phyloP scores from a whole-genome alignment of 2,888 invertebrate species.

The Oscheius sp. region DNA sequence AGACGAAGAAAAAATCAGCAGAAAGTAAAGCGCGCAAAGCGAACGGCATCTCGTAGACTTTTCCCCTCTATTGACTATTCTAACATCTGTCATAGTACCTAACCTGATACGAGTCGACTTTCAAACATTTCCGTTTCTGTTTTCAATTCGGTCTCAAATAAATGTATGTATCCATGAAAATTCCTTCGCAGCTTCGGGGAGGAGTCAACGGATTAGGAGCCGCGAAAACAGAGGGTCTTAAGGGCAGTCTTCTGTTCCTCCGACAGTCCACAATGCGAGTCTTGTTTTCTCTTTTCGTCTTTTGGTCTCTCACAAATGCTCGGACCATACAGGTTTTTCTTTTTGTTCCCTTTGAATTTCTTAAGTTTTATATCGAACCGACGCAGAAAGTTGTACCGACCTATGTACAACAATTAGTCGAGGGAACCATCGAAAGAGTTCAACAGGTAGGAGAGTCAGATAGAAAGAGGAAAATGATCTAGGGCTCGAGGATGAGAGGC shows the following conservation, averaged over 20 bases:
- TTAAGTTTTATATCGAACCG: conserved; percentile 53
- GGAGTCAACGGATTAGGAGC: conserved; percentile 21
- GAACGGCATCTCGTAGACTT: conserved; percentile 14
- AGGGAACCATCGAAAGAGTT: conserved; percentile 46
- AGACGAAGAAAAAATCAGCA: conserved; percentile 60
- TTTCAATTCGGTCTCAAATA: background rate
- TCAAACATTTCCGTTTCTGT: conserved; percentile 1
- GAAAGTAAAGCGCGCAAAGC: conserved; percentile 57
- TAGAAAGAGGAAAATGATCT: background rate
- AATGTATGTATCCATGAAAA: background rate
- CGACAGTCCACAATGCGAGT: conserved; percentile 11
- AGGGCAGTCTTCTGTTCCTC: too few relatives aligned
- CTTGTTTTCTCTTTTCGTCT: background rate
- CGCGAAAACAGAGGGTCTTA: conserved; percentile 17
- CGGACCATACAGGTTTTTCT: background rate
- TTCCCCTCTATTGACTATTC: background rate
- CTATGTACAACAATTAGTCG: conserved; percentile 55
- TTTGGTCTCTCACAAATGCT: background rate
- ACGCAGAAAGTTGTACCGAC: conserved; percentile 45
- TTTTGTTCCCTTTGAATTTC: background rate
- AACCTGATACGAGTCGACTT: conserved; percentile 4
- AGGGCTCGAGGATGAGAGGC: conserved; percentile 52
- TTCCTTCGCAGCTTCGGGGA: background rate
- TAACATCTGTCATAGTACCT: background rate
- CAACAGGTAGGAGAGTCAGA: too few relatives aligned